Conservation (phyloP, 2,113 vertebrate genomes). For the Mobula birostris region DNA sequence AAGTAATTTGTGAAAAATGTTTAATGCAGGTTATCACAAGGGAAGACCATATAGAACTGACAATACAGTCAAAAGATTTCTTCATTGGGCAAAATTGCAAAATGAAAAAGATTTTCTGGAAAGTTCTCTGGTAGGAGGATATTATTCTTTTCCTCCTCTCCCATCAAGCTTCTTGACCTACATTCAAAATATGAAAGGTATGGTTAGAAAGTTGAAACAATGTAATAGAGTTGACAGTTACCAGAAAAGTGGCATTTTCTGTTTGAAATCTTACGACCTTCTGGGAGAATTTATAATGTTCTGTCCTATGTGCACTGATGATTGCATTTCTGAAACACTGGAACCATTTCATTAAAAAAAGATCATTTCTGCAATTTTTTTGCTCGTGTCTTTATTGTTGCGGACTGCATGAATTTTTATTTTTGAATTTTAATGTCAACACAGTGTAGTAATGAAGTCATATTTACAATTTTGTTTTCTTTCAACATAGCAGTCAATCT, state of each 20-base stretch:
- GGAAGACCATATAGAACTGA: constrained; percentile 69
- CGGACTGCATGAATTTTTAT: background rate
- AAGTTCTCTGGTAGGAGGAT: constrained; percentile 70
- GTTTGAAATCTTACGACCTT: background rate
- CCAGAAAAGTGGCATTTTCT: background rate
- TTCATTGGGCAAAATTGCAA: constrained; percentile 74
- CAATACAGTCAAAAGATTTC: constrained; percentile 70
- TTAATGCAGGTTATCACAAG: constrained; percentile 64
- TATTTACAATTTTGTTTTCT: background rate
- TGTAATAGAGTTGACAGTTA: background rate
- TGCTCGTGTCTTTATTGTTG: background rate
- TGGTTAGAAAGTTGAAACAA: background rate
- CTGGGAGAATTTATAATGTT: background rate
- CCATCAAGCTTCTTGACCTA: constrained; percentile 62
- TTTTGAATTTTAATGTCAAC: background rate
- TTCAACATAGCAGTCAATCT: background rate
- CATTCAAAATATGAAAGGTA: constrained; percentile 60
- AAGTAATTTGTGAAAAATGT: constrained; percentile 22
- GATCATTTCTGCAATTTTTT: too few relatives aligned
- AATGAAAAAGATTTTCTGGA: constrained; percentile 57
- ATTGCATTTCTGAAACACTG: background rate
- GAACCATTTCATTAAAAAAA: too few relatives aligned
- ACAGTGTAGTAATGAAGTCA: background rate
- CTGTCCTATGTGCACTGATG: background rate
- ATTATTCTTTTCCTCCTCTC: constrained; percentile 70